These are phyloP conservation scores for Sterrhoptilus dennistouni DNA, from an alignment of 2,113 vertebrate genomes.

Conservation along the genomic window DNA sequence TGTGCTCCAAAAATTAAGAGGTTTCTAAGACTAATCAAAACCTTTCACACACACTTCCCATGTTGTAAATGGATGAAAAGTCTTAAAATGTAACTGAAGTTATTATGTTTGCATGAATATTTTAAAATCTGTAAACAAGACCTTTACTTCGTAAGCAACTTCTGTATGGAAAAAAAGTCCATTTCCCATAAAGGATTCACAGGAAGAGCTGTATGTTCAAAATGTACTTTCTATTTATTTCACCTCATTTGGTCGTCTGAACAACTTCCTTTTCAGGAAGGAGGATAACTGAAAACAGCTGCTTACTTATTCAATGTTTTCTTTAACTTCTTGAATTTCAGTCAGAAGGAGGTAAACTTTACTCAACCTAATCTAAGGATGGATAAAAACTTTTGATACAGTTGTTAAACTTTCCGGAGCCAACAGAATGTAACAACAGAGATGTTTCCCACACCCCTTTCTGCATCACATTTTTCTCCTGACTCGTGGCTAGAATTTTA, in stretches of 20 bases:
- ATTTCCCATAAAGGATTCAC: slow-evolving; percentile 29
- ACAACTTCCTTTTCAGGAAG: slow-evolving; percentile 6
- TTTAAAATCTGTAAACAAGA: slow-evolving; percentile 28
- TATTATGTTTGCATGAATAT: background rate
- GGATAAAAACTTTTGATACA: background rate
- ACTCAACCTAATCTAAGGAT: background rate
- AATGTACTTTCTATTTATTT: slow-evolving; percentile 56
- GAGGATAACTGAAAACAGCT: slow-evolving; percentile 42
- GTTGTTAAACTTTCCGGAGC: background rate
- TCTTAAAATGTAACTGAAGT: background rate
- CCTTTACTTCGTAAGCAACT: background rate
- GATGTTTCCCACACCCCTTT: background rate
- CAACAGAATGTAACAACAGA: background rate
- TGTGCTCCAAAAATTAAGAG: background rate
- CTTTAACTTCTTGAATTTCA: slow-evolving; percentile 14
- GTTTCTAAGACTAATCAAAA: background rate
- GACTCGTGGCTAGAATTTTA: background rate
- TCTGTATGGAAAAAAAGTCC: background rate
- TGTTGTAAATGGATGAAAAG: background rate
- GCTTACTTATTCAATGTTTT: background rate
- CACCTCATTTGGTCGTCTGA: background rate
- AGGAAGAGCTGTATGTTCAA: slow-evolving; percentile 9
- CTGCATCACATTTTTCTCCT: background rate
- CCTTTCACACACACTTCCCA: background rate
- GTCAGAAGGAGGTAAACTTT: background rate